These are phyloP conservation scores for Pygmarrhopalites habei DNA, from an alignment of 1,140 invertebrate genomes.

Conservation along the genomic window DNA sequence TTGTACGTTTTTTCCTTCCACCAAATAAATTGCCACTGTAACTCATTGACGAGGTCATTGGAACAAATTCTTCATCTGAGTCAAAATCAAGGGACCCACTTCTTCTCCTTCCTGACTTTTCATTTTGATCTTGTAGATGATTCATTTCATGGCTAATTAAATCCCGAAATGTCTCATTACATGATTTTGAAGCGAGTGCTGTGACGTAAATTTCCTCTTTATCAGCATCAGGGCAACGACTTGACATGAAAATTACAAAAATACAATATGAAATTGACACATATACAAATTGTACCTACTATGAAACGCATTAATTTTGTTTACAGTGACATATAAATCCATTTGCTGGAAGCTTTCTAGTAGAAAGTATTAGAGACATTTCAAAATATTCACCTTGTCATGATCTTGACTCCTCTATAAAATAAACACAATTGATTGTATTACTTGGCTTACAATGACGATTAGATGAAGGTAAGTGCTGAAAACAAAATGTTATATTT, in stretches of 20 bases:
- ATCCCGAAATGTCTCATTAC: constrained; percentile 15
- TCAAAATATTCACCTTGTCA: too few species aligned
- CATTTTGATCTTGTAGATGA: constrained; percentile 4
- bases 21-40: neutral
- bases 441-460: constrained; percentile 11
- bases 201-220: constrained; percentile 28
- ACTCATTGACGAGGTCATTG: neutral
- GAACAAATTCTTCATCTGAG: constrained; percentile 5
- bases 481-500: too few species aligned
- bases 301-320: too few species aligned
- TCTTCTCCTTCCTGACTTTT: neutral
- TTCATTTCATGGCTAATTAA: constrained; percentile 9
- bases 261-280: too few species aligned
- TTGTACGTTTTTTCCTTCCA: neutral
- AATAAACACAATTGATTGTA: too few species aligned
- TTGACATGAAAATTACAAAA: too few species aligned
- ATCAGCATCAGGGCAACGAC: constrained; percentile 32
- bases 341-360: too few species aligned
- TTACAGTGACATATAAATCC: too few species aligned
- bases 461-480: too few species aligned
- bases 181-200: constrained; percentile 16
- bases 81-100: neutral
- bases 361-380: too few species aligned
- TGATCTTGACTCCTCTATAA: constrained; percentile 1
- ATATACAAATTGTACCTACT: too few species aligned